These are phyloP conservation scores for Dascyllus trimaculatus DNA, from an alignment of 2,113 vertebrate species.

Conservation along the genomic window DNA sequence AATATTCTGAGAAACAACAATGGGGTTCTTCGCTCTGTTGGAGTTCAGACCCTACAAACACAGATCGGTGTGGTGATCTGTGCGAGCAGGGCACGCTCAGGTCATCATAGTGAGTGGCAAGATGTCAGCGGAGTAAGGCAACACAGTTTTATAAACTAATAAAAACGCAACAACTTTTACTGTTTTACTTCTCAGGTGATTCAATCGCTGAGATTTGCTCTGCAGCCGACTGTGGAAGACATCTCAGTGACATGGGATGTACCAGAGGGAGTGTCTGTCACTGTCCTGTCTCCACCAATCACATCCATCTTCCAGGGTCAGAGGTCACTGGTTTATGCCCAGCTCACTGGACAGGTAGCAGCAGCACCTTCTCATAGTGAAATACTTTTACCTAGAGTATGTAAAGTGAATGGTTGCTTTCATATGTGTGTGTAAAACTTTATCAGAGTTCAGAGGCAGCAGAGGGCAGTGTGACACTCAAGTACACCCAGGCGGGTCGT, in stretches of 20 bases:
- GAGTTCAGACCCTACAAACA: no score
- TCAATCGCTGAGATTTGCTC: constrained; percentile 79
- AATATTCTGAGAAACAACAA: no score
- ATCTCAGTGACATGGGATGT: constrained; percentile 78
- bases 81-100: no score
- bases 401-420: not conserved
- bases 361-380: not conserved
- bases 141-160: no score
- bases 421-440: not conserved
- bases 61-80: no score
- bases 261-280: constrained; percentile 70
- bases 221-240: constrained; percentile 76
- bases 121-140: no score
- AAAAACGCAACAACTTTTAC: no score
- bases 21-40: no score
- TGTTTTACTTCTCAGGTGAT: constrained; percentile 63
- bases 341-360: constrained; percentile 77
- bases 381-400: not conserved
- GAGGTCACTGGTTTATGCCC: constrained; percentile 79
- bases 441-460: constrained; percentile 55
- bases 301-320: constrained; percentile 78
- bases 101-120: no score
- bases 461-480: constrained; percentile 67
- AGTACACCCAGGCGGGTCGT: constrained; percentile 72
- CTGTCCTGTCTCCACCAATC: constrained; percentile 73